phyloP scores from a whole-genome alignment of 1,140 invertebrate genomes.

The Mycetomoellerius zeteki region DNA sequence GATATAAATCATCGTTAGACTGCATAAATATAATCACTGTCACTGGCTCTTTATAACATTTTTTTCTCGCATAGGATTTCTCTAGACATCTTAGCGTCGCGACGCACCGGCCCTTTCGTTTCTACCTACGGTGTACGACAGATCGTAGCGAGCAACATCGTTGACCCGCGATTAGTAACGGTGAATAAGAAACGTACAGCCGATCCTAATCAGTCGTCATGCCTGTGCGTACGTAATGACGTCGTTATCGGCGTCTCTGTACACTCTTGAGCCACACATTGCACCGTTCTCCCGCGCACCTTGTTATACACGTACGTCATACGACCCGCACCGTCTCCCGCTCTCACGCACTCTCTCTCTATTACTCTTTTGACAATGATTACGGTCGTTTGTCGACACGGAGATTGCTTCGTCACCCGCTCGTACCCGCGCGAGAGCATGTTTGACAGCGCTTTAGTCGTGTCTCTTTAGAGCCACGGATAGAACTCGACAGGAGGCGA shows the following conservation, averaged over 20 bases:
- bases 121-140: neutral
- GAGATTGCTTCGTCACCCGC: constrained; percentile 70
- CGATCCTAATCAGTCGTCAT: constrained; percentile 78
- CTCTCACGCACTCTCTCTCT: constrained; percentile 40
- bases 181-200: constrained; percentile 69
- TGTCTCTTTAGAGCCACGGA: constrained; percentile 34
- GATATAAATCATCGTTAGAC: constrained; percentile 26
- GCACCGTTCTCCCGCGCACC: constrained; percentile 38
- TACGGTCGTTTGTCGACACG: constrained; percentile 70
- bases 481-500: constrained; percentile 52
- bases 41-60: constrained; percentile 5
- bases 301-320: constrained; percentile 40
- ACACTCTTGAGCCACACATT: constrained; percentile 46
- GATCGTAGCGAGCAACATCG: constrained; percentile 68
- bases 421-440: constrained; percentile 37
- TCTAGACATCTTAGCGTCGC: constrained; percentile 11
- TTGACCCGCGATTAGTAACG: constrained; percentile 76
- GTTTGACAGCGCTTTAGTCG: constrained; percentile 52
- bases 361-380: constrained; percentile 71
- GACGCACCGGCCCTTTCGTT: constrained; percentile 34
- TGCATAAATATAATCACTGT: neutral
- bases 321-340: neutral
- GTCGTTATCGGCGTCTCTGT: constrained; percentile 75
- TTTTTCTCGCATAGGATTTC: constrained; percentile 8
- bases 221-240: constrained; percentile 73